Conservation (phyloP, 2,113 vertebrate genomes). For the Rhagologus leucostigma region DNA sequence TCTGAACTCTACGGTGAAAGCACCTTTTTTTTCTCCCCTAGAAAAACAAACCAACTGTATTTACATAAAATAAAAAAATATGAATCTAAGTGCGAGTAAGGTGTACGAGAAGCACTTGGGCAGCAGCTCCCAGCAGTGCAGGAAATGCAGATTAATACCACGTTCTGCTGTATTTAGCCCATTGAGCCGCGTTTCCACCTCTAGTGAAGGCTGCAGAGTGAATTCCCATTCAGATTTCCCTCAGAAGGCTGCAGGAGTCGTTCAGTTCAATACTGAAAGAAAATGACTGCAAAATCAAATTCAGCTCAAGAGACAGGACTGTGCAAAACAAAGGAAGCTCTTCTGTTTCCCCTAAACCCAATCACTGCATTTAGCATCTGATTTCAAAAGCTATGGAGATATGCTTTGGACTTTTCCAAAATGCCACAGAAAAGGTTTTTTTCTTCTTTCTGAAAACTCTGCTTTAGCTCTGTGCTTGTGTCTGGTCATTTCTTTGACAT, state of each 20-base stretch:
- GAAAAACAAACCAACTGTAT: background rate
- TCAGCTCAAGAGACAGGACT: background rate
- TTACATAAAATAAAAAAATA: background rate
- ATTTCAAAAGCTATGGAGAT: background rate
- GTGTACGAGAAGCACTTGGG: background rate
- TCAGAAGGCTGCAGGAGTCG: background rate
- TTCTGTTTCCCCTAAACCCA: background rate
- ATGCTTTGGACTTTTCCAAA: background rate
- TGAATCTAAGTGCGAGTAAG: background rate
- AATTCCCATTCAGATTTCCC: background rate
- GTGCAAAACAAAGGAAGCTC: background rate
- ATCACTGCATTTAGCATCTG: background rate
- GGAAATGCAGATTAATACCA: background rate
- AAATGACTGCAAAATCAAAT: background rate
- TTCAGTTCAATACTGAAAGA: background rate
- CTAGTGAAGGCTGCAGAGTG: background rate
- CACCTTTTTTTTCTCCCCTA: background rate
- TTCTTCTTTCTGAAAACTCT: background rate
- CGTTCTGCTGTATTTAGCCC: background rate
- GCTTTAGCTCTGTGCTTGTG: background rate
- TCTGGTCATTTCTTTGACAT: background rate
- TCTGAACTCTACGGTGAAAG: background rate
- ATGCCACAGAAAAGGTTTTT: background rate
- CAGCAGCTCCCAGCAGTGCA: background rate
- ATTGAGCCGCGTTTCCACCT: background rate